phyloP scores from a whole-genome alignment of 2,888 invertebrate species.

The Morpho deidamia region DNA sequence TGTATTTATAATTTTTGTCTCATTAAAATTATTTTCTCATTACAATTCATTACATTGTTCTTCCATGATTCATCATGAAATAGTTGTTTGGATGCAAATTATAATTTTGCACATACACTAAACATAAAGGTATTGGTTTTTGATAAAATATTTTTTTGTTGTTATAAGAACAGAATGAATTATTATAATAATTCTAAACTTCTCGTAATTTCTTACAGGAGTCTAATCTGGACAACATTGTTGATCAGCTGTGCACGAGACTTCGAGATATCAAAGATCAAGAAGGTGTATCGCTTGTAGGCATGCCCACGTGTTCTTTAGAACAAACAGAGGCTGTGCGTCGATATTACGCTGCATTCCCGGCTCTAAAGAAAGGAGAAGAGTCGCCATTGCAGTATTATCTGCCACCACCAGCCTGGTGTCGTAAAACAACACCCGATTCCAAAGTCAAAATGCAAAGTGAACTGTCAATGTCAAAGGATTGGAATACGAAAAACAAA shows the following conservation, averaged over 20 bases:
- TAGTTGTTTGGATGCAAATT: not conserved
- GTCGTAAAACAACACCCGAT: slow-evolving; percentile 48
- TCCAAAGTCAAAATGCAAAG: slow-evolving; percentile 62
- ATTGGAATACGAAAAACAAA: slow-evolving; percentile 58
- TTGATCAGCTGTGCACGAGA: slow-evolving; percentile 89
- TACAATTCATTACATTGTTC: slow-evolving; percentile 7
- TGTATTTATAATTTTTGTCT: slow-evolving; percentile 25
- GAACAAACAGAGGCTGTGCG: slow-evolving; percentile 83
- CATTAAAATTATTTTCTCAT: slow-evolving; percentile 17
- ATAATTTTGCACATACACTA: not conserved
- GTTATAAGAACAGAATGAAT: not conserved
- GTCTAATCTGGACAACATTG: slow-evolving; percentile 87
- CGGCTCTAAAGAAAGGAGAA: slow-evolving; percentile 79
- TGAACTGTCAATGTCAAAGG: slow-evolving; percentile 52
- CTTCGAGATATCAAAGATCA: slow-evolving; percentile 82
- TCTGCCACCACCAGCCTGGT: slow-evolving; percentile 69
- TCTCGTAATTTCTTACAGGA: slow-evolving; percentile 72
- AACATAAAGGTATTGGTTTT: not conserved
- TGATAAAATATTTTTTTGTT: not conserved
- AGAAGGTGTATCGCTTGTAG: slow-evolving; percentile 61
- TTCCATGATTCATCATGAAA: slow-evolving; percentile 9
- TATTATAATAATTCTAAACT: too few relatives aligned
- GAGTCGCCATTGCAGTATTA: slow-evolving; percentile 65
- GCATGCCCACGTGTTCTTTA: slow-evolving; percentile 72
- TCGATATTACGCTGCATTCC: slow-evolving; percentile 88